A percentile compares a stretch with the other conserved stretches of the same genome.
Conservation (phyloP, 1,140 invertebrate species). For the Micrasema minimum region DNA sequence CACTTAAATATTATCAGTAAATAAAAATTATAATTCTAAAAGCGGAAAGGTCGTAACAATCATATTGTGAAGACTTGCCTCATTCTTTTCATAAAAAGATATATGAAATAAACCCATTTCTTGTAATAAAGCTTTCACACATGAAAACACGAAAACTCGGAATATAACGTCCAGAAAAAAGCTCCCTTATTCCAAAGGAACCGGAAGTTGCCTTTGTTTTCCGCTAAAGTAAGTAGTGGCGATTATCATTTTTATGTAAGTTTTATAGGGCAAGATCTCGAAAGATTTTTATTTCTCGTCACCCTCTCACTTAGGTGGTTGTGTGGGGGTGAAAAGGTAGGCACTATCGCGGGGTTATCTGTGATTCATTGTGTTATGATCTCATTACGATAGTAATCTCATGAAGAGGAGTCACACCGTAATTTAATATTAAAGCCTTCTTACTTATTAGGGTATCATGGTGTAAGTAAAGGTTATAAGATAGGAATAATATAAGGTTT, state of each 20-base stretch:
- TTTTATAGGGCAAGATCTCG: constrained; percentile 2
- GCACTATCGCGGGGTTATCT: not conserved
- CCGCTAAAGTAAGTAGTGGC: constrained; percentile 6
- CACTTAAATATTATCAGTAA: no score
- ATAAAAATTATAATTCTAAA: no score
- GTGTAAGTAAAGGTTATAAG: no score
- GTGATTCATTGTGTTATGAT: constrained; percentile 9
- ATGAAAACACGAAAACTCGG: not conserved
- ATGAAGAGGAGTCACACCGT: not conserved
- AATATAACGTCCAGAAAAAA: constrained; percentile 10
- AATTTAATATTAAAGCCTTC: no score
- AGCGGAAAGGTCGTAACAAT: not conserved
- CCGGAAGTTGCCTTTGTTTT: not conserved
- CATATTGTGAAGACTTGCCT: not conserved
- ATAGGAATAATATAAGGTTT: no score
- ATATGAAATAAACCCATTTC: not conserved
- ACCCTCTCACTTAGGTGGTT: no score
- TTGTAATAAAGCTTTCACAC: not conserved
- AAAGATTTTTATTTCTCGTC: not conserved
- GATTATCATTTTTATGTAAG: constrained; percentile 24
- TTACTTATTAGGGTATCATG: no score
- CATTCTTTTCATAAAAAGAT: not conserved
- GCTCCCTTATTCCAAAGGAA: not conserved
- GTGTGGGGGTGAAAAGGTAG: not conserved
- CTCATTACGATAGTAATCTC: not conserved